Conservation (phyloP, 1,140 invertebrate genomes). For the Bacillus rossius region DNA sequence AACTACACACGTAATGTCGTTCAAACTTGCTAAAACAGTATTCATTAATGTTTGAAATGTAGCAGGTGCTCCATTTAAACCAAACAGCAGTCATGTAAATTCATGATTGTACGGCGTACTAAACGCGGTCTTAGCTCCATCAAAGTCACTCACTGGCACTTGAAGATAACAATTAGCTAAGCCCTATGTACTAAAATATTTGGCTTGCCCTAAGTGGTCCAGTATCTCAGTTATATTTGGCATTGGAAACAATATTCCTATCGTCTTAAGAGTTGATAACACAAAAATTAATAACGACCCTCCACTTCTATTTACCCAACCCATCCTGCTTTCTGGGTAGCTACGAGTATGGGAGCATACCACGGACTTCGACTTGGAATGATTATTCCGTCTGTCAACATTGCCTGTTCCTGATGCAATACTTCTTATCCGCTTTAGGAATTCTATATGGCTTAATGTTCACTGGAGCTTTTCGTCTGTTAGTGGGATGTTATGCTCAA, state of each 20-base stretch:
- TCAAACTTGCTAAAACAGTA: constrained; percentile 12
- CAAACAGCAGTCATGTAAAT: constrained; percentile 25
- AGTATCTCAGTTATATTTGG: constrained; percentile 42
- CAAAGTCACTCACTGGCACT: constrained; percentile 36
- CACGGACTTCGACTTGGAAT: constrained; percentile 19
- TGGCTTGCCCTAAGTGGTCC: no score
- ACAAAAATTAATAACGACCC: constrained; percentile 25
- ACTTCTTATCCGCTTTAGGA: constrained; percentile 1
- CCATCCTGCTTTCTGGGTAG: constrained; percentile 23
- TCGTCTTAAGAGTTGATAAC: constrained; percentile 25
- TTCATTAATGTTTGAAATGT: constrained; percentile 25
- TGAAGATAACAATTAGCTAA: constrained; percentile 43
- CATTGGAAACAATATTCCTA: constrained; percentile 39
- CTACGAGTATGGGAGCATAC: constrained; percentile 21
- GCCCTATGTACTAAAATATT: constrained; percentile 40
- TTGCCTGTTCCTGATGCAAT: not conserved
- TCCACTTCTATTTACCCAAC: constrained; percentile 16
- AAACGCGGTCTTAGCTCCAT: constrained; percentile 36
- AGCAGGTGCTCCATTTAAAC: constrained; percentile 26
- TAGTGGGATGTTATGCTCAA: not conserved
- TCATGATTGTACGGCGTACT: constrained; percentile 23
- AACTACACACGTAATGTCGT: constrained; percentile 3
- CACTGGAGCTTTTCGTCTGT: not conserved
- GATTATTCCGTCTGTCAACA: constrained; percentile 8
- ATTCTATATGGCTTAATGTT: not conserved